Evolutionary conservation across 2,113 vertebrate species (phyloP), one percentile per base, ranked within the genome.

Genomic region (Megaleporinus macrocephalus): DNA sequence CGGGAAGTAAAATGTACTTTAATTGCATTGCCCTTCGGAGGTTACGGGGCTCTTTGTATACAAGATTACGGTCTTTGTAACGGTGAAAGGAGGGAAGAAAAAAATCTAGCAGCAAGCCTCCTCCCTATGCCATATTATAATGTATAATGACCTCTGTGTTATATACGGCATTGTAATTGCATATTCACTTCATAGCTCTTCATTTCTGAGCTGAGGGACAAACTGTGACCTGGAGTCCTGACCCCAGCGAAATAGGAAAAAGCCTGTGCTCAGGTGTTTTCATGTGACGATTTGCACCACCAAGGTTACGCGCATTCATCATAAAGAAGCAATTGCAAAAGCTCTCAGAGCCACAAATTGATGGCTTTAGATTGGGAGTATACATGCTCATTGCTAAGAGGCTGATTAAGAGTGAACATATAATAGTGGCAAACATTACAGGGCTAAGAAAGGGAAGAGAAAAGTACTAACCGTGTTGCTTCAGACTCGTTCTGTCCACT

Each of bases 241-340:
- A 79, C 33, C 62, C 70, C 14, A 30, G n/a, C n/a, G 53, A 53
- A 49, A 70, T n/a, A 66, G 71, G 30, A 68, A 84, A 75, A 26
- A 16, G 41, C 57, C 26, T 41, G 30, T 16, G 12, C 29, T 75
- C 41, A 66, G 33, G 80, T 15, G n/a, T 81, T 68, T 44, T 63
- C 51, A 79, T 71, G 53, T 41, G 7, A 70, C 66, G 68, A 15
- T 16, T 75, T 55, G 22, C 51, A 66, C 53, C 30, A 61, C 72
- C 80, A 81, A 69, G 72, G 61, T 76, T 81, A 76, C 55, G 41
- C 22, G 55, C 63, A 81, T 68, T 68, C 65, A 68, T n/a, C 18
- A 70, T 44, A 70, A 26, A 70, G 33, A 44, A 6, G 22, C 66
- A 70, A 70, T 44, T 70, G 66, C 66, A 44, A 11, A 70, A 41